Base-by-base conservation (phyloP, 2,113 vertebrate species). In the Chlorodrepanis virens region DNA sequence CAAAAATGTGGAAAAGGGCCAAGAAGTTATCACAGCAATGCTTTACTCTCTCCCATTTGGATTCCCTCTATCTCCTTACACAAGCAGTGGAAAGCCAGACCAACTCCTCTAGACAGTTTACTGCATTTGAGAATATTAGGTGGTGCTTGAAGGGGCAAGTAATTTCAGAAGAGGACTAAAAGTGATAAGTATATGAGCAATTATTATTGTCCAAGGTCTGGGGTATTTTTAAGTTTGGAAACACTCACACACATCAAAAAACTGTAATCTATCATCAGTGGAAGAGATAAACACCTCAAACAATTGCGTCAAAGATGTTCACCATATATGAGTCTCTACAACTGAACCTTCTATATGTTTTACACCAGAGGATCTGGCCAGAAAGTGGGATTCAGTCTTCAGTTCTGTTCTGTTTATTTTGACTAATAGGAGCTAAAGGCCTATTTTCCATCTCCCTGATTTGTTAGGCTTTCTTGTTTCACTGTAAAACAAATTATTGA, bases 1-100 rank as follows among this genome's bases (percentile, higher is more conserved):
- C 13, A 86, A 83, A 84, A 83, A 17, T 3, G 0, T 22, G 20
- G n/a, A 69, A 81, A 74, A 69, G 1, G 35, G 40, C 16, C 59
- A 83, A 37, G 9, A 35, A 60, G 28, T 65, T 89, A 47, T 31
- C 0, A 0, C 15, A 69, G 16, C 1, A 2, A 23, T 44, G 20
- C 40, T 90, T 83, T 77, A 27, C 6, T 64, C 11, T 57, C 33
- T 87, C 39, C 56, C 8, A 13, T 71, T 78, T 85, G 31, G 9
- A 71, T 59, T 82, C 18, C 14, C 6, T 81, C 50, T 61, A 3
- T 39, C 10, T 76, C 13, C 10, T 59, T 47, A 20, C 35, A 29
- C 4, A 56, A 80, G 14, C 16, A 50, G 10, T 20, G 45, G n/a
- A 61, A 81, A 70, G 42, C 75, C 54, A 81, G 45, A 80, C 6